These are phyloP conservation scores for Meda fulgida DNA, from an alignment of 2,797 vertebrate species.

Conservation along the genomic window DNA sequence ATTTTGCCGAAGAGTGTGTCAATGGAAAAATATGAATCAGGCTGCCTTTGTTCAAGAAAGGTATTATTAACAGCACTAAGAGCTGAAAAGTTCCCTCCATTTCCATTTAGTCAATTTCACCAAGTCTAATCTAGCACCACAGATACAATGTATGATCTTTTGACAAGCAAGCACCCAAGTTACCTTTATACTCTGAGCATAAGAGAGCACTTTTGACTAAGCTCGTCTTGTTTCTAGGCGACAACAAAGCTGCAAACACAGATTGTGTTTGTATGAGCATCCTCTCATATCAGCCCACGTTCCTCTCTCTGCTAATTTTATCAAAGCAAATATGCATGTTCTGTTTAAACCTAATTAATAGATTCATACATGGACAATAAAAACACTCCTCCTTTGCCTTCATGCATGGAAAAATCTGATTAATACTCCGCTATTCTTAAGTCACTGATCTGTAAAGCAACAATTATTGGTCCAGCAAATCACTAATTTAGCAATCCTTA, in stretches of 20 bases:
- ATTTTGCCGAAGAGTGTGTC: not conserved
- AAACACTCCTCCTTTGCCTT: constrained; percentile 55
- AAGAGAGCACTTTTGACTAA: constrained; percentile 6
- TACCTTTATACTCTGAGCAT: constrained; percentile 14
- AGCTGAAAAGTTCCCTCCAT: not conserved
- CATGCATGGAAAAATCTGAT: constrained; percentile 59
- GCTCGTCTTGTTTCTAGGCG: constrained; percentile 28
- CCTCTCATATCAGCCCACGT: constrained; percentile 51
- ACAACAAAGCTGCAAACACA: constrained; percentile 13
- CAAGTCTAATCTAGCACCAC: not conserved
- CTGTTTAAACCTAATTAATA: constrained; percentile 69
- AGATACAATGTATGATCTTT: not conserved
- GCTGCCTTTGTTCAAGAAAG: not conserved
- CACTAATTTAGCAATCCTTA: constrained; percentile 70
- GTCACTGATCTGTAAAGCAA: constrained; percentile 65
- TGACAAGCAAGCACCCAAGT: constrained; percentile 11
- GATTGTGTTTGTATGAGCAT: constrained; percentile 49
- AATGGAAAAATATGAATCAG: not conserved
- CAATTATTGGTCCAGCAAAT: constrained; percentile 65
- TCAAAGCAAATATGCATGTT: constrained; percentile 57
- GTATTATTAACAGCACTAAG: not conserved
- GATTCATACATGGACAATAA: constrained; percentile 63
- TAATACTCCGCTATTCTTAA: constrained; percentile 62
- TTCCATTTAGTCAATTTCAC: not conserved
- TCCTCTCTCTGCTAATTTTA: constrained; percentile 50